These are phyloP conservation scores for Cyphomyrmex costatus DNA, from an alignment of 1,140 invertebrate genomes.

Conservation along the genomic window DNA sequence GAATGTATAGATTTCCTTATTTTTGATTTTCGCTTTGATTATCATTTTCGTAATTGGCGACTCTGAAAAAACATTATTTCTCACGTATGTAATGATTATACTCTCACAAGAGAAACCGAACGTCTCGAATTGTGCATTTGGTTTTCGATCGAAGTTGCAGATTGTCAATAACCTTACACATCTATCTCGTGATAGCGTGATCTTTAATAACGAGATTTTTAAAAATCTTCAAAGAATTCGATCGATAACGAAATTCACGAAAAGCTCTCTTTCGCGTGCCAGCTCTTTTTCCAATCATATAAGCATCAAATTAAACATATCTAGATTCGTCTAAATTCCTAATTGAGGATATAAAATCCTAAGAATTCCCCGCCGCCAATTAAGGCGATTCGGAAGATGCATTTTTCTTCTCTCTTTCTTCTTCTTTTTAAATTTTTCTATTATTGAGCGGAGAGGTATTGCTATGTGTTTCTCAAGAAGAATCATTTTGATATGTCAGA, in stretches of 20 bases:
- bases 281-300: background rate
- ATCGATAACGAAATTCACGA: slow-evolving; percentile 36
- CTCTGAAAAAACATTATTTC: slow-evolving; percentile 20
- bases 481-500: slow-evolving; percentile 84
- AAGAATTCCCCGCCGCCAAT: no score
- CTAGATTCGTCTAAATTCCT: slow-evolving; percentile 46
- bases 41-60: slow-evolving; percentile 40
- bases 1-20: slow-evolving; percentile 33
- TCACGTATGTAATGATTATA: background rate
- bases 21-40: slow-evolving; percentile 59
- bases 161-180: background rate
- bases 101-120: background rate
- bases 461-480: slow-evolving; percentile 82
- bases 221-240: background rate
- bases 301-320: slow-evolving; percentile 45
- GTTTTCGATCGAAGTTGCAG: slow-evolving; percentile 1
- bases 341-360: background rate
- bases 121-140: slow-evolving; percentile 12
- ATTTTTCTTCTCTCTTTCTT: slow-evolving; percentile 7
- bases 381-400: background rate
- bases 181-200: background rate
- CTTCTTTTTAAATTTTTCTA: slow-evolving; percentile 73
- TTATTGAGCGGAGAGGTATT: slow-evolving; percentile 84
- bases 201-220: background rate
- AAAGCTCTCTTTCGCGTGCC: background rate